These are phyloP conservation scores for Deilephila porcellus DNA, from an alignment of 2,888 invertebrate species.

Conservation along the genomic window DNA sequence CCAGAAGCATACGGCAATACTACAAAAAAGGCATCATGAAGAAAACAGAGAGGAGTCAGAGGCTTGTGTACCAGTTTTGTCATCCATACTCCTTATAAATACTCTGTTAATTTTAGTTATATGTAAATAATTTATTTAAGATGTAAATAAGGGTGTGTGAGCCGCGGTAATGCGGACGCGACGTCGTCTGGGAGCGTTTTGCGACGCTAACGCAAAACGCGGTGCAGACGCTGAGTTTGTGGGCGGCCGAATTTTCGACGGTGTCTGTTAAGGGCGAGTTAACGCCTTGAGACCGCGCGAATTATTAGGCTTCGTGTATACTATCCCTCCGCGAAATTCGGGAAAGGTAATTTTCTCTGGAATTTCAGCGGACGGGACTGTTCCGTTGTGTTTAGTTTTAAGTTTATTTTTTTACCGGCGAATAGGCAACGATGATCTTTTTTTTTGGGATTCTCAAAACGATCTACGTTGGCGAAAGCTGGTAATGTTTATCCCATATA, in stretches of 20 bases:
- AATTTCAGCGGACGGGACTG: slow-evolving; percentile 76
- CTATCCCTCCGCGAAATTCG: slow-evolving; percentile 79
- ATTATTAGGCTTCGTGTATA: slow-evolving; percentile 63
- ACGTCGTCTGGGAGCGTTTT: slow-evolving; percentile 70
- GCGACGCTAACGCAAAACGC: slow-evolving; percentile 62
- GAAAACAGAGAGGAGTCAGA: slow-evolving; percentile 98
- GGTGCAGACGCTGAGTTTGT: slow-evolving; percentile 61
- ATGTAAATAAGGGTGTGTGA: slow-evolving; percentile 65
- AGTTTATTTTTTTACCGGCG: slow-evolving; percentile 75
- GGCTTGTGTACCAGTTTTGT: slow-evolving; percentile 99
- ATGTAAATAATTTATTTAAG: slow-evolving; percentile 59
- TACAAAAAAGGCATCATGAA: slow-evolving; percentile 99
- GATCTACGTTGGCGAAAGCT: slow-evolving; percentile 75
- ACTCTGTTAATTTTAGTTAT: slow-evolving; percentile 49
- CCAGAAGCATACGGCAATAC: slow-evolving; percentile 98
- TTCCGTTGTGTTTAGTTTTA: slow-evolving; percentile 67
- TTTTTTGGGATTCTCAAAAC: slow-evolving; percentile 47
- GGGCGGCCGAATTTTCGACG: slow-evolving; percentile 61
- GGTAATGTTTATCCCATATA: slow-evolving; percentile 97
- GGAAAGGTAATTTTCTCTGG: slow-evolving; percentile 84
- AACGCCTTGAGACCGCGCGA: slow-evolving; percentile 50
- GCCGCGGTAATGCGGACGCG: slow-evolving; percentile 82
- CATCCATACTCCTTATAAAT: slow-evolving; percentile 94
- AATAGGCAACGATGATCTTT: slow-evolving; percentile 57
- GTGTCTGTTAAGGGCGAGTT: slow-evolving; percentile 45